Evolutionary conservation across 1,140 invertebrate species (phyloP).

Genomic region (Saccostrea glomerata): DNA sequence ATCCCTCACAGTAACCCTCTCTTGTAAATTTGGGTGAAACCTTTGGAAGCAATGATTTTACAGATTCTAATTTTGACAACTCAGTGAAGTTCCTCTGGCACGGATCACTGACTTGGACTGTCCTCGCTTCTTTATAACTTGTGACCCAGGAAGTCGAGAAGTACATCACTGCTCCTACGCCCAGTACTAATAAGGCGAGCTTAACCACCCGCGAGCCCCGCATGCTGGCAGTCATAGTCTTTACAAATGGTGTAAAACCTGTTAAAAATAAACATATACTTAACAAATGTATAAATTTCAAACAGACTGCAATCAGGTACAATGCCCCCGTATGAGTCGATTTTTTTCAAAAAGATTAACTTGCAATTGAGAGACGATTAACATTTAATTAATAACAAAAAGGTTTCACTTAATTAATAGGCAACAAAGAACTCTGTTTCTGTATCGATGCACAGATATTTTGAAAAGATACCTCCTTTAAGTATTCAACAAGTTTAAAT

Average conservation of each 20-base stretch:
- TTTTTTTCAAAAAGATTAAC: too few relatives aligned
- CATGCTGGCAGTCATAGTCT: not conserved
- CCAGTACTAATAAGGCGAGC: not conserved
- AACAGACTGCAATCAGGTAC: not conserved
- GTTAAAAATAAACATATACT: not conserved
- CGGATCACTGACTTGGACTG: not conserved
- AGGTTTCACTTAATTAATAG: not conserved
- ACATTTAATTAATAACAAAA: not conserved
- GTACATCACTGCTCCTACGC: not conserved
- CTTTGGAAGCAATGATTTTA: not conserved
- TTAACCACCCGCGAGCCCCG: not conserved
- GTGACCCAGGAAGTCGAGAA: not conserved
- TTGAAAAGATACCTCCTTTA: too few relatives aligned
- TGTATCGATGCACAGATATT: too few relatives aligned
- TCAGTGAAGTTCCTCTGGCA: not conserved
- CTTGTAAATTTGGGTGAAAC: not conserved
- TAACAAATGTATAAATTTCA: not conserved
- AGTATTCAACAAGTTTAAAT: too few relatives aligned
- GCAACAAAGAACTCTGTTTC: too few relatives aligned
- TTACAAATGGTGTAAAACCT: not conserved
- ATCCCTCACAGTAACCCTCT: not conserved
- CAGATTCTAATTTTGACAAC: not conserved
- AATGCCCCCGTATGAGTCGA: not conserved
- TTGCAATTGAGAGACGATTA: not conserved
- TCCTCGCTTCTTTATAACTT: not conserved